Evolutionary conservation across 2,888 invertebrate species (phyloP), one percentile per base, ranked within the genome.

Genomic region (Cistogaster globosa): DNA sequence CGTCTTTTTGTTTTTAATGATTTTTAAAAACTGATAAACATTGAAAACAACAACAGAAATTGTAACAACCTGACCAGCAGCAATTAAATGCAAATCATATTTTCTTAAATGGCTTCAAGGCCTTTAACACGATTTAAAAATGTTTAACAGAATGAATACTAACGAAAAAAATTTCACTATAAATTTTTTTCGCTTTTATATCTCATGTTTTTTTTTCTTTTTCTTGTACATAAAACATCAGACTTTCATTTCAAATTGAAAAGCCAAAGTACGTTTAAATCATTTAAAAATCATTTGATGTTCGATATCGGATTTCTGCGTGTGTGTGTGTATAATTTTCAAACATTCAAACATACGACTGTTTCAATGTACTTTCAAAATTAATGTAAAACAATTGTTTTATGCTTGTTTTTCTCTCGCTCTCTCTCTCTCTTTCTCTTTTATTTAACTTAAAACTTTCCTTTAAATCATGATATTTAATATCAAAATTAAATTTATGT

Each of bases 11-110:
- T 42, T 53, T 55, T 62, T 60, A 22, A 75, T 55, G 81, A 75
- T 75, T 76, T 63, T 48, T 2, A 75, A 75, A 75, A 42, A 53
- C 18, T 82, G 77, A 68, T 83, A 53, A 75, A 14, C 32, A 7
- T 42, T 20, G 51, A 48, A 42, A 45, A 18, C 42, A 45, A 57
- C 22, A 48, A 20, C 20, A 32, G 36, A 57, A 84, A 80, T 74
- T 81, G 78, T 81, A 84, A 84, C 77, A 84, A 81, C 74, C 57
- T 84, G 84, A 81, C 81, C 72, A 72, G 79, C 81, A 72, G 81
- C 77, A 69, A 84, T 84, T 84, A 84, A 84, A 84, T 84, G 84
- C 84, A 84, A 84, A 84, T 81, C 77, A 77, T 80, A 42, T 53
- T 72, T 20, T 69, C 6, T 42, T 45, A 75, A 79, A 76, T 78